Evolutionary conservation across 1,140 invertebrate species (phyloP).

Genomic region (Pachyrhynchus sulphureomaculatus): DNA sequence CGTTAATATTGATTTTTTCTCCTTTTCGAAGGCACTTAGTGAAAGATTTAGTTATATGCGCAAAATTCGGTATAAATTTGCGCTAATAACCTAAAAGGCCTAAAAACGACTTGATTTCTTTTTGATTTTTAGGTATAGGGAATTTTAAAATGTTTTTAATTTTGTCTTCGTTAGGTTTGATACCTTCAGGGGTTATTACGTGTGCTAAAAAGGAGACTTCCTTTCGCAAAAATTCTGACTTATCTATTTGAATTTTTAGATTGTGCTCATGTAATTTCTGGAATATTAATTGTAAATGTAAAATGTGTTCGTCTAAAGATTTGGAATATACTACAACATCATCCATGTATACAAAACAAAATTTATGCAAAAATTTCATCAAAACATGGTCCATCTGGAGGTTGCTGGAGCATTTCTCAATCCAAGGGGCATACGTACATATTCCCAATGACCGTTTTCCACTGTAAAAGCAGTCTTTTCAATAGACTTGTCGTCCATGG

Average conservation of each 20-base stretch:
- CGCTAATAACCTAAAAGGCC: no score
- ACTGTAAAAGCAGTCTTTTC: constrained; percentile 26
- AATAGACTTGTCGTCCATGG: constrained; percentile 15
- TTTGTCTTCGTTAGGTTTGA: constrained; percentile 35
- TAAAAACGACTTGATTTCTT: neutral
- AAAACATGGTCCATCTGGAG: constrained; percentile 24
- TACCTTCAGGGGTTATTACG: constrained; percentile 31
- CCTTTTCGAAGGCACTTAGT: no score
- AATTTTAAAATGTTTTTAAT: constrained; percentile 9
- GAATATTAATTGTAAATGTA: neutral
- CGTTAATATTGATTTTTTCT: no score
- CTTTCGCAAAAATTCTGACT: constrained; percentile 15
- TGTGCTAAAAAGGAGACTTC: constrained; percentile 37
- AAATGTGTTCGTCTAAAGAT: constrained; percentile 5
- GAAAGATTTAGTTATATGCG: no score
- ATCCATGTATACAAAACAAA: constrained; percentile 47
- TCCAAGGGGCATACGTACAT: constrained; percentile 31
- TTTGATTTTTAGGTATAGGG: neutral
- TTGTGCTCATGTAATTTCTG: neutral
- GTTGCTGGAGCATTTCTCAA: constrained; percentile 23
- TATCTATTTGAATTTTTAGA: constrained; percentile 3
- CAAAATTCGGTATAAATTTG: no score
- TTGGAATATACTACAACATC: constrained; percentile 39
- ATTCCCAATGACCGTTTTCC: constrained; percentile 31
- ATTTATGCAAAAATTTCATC: constrained; percentile 18